These are phyloP conservation scores for Chitala chitala DNA, from an alignment of 2,113 vertebrate genomes.

Conservation along the genomic window DNA sequence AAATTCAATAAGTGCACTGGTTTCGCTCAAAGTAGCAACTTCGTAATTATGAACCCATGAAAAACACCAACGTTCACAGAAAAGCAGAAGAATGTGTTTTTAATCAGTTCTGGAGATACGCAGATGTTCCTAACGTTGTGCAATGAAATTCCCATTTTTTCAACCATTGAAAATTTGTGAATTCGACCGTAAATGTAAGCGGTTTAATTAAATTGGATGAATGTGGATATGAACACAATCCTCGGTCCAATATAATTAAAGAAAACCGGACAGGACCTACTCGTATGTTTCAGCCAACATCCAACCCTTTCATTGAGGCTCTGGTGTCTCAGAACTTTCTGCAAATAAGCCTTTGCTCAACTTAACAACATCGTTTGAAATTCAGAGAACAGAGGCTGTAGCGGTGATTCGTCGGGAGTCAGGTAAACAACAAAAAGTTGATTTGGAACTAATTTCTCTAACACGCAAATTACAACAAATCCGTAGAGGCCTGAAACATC, in stretches of 20 bases:
- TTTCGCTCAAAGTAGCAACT: neutral
- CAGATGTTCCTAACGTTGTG: neutral
- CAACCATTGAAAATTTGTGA: neutral
- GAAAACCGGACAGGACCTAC: neutral
- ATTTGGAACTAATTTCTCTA: constrained; percentile 1
- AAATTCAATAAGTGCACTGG: neutral
- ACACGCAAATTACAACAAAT: constrained; percentile 28
- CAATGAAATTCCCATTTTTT: neutral
- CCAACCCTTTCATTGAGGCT: neutral
- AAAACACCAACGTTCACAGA: neutral
- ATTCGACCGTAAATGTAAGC: neutral
- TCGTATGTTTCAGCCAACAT: neutral
- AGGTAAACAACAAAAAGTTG: neutral
- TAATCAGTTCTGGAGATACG: neutral
- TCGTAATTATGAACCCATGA: neutral
- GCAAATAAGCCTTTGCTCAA: constrained; percentile 15
- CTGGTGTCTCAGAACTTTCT: constrained; percentile 33
- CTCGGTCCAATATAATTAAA: neutral
- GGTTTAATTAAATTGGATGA: constrained; percentile 14
- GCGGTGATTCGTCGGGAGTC: neutral
- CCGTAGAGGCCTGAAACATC: constrained; percentile 16
- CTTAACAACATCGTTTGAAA: no score
- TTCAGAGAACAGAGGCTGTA: neutral
- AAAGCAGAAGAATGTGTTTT: neutral
- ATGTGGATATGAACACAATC: neutral